Conservation (phyloP, 2,113 vertebrate genomes). For the Rutilus rutilus region DNA sequence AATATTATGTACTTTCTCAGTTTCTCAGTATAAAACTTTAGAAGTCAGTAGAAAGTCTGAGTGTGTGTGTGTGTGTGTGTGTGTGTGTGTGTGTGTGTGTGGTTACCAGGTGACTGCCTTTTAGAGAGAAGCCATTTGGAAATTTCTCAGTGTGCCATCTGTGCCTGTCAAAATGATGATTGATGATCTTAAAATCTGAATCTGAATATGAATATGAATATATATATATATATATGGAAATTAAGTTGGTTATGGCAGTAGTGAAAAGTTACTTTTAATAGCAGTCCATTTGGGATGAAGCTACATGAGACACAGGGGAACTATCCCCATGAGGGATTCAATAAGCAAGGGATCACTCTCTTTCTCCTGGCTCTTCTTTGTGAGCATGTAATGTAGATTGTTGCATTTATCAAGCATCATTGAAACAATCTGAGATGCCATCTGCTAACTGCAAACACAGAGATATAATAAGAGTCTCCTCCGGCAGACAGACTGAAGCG, state of each 20-base stretch:
- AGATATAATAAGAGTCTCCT: slow-evolving; percentile 55
- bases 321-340: background rate
- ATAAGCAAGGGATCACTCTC: background rate
- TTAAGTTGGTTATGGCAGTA: background rate
- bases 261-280: slow-evolving; percentile 3
- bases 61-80: background rate
- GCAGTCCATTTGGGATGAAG: background rate
- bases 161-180: slow-evolving; percentile 51
- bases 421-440: slow-evolving; percentile 53
- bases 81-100: background rate
- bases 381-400: slow-evolving; percentile 30
- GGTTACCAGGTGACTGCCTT: slow-evolving; percentile 47
- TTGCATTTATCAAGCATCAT: slow-evolving; percentile 43
- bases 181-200: slow-evolving; percentile 50
- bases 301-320: background rate
- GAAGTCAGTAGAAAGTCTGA: background rate
- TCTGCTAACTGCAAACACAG: slow-evolving; percentile 57
- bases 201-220: slow-evolving; percentile 38
- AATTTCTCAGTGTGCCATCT: slow-evolving; percentile 48
- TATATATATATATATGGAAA: slow-evolving; percentile 12
- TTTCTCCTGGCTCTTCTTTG: background rate
- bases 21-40: background rate
- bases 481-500: slow-evolving; percentile 31
- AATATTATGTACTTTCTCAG: no score
- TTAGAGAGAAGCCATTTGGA: slow-evolving; percentile 49